Evolutionary conservation across 2,888 invertebrate genomes (phyloP).

Genomic region (Ischnura elegans): DNA sequence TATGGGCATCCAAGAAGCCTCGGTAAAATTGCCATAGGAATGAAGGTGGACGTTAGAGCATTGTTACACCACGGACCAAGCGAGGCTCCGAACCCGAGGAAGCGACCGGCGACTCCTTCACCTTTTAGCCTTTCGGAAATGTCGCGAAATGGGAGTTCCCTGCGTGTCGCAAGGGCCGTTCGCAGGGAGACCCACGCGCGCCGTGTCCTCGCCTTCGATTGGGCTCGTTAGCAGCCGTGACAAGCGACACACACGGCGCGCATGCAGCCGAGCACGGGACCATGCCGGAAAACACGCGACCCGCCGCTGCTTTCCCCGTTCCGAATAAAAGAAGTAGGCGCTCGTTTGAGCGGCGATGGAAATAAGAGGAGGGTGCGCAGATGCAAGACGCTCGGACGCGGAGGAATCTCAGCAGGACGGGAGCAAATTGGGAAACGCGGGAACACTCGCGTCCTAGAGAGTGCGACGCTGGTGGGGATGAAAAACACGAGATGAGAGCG

Average conservation of each 20-base stretch:
- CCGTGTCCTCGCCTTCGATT: neutral
- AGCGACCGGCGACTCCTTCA: neutral
- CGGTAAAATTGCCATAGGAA: too few relatives aligned
- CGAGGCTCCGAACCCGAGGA: neutral
- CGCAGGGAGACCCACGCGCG: neutral
- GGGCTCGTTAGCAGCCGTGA: neutral
- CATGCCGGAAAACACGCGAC: neutral
- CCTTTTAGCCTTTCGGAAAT: constrained; percentile 25
- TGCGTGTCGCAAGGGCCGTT: neutral
- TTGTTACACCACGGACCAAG: neutral
- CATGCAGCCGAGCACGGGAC: neutral
- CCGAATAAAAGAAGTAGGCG: neutral
- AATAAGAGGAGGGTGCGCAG: neutral
- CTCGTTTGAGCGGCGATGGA: neutral
- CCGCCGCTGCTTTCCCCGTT: neutral
- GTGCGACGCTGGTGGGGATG: too few relatives aligned
- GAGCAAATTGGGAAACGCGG: too few relatives aligned
- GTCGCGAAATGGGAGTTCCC: neutral
- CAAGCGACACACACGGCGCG: neutral
- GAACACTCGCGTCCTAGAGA: too few relatives aligned
- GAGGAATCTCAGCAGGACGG: neutral
- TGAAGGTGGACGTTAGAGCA: neutral
- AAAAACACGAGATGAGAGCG: too few relatives aligned
- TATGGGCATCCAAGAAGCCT: too few relatives aligned
- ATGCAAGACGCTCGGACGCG: neutral